Evolutionary conservation across 2,113 vertebrate species (phyloP), one percentile per base, ranked within the genome.

Genomic region (Rhinolophus ferrumequinum): DNA sequence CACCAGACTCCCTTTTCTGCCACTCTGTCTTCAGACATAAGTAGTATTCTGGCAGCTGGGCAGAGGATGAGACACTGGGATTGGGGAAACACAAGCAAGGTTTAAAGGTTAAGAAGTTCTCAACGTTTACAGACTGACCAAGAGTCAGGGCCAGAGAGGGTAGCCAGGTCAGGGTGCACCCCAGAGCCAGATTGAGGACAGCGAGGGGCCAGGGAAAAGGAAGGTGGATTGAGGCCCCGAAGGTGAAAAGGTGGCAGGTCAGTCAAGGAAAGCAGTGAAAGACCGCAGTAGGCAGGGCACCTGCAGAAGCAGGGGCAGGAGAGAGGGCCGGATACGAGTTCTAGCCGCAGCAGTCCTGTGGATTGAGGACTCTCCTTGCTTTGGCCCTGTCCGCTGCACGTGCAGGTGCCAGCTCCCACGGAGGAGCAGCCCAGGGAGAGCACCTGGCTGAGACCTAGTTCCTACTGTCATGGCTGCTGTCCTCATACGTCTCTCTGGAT

Each of bases 81-180:
- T 41, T 54, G 41, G 86, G 62, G 86, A 89, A 96, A 92, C n/a
- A 83, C 44, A 86, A 94, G 52, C 73, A 90, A 93, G 58, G 22
- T 62, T 73, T 44, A 86, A 86, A 97, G 47, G 79, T 93, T 41
- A 97, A 70, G 75, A 73, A 58, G 66, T 56, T 75, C 92, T 93
- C 22, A 70, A 69, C 24, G 62, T 90, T 92, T 90, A 73, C 72
- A 70, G 52, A 77, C 47, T 54, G 86, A 83, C 21, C 69, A 76
- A 67, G 41, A 87, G 28, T 75, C 22, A 88, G 67, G 72, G 35
- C 7, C 33, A 70, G 79, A 86, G 33, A 54, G 56, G 22, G 33
- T 84, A 89, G 24, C 16, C 33, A 88, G 56, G 26, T 38, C 54
- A 47, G n/a, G 67, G 8, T 56, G 9, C 1, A 92, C 18, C 47